Percentiles rank a stretch among this genome's conserved stretches.
These are phyloP conservation scores for Cyphomyrmex costatus DNA, from an alignment of 1,140 invertebrate species.

Conservation along the genomic window DNA sequence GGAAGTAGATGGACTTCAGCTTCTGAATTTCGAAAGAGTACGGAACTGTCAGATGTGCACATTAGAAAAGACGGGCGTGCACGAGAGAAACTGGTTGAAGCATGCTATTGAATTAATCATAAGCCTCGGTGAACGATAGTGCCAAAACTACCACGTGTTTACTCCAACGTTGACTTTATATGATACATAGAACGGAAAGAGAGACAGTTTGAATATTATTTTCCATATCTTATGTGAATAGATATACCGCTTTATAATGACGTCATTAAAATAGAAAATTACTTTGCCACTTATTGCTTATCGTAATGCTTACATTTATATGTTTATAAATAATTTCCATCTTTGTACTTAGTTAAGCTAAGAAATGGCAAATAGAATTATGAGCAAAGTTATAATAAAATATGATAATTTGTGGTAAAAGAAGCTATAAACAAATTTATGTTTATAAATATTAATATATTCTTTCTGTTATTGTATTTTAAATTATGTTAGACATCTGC, in stretches of 20 bases:
- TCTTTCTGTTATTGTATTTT: background rate
- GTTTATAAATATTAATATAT: background rate
- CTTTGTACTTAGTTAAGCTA: background rate
- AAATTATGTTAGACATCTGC: background rate
- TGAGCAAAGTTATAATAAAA: conserved; percentile 8
- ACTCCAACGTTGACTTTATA: background rate
- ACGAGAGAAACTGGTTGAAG: conserved; percentile 27
- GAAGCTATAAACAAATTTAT: background rate
- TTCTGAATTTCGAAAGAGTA: conserved; percentile 42
- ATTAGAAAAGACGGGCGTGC: conserved; percentile 25
- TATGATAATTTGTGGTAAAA: background rate
- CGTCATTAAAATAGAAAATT: conserved; percentile 23
- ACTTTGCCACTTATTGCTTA: background rate
- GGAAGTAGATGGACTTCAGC: conserved; percentile 45
- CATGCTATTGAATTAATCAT: conserved; percentile 57
- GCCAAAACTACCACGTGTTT: conserved; percentile 51
- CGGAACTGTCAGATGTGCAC: conserved; percentile 35
- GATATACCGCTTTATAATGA: background rate
- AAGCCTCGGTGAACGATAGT: conserved; percentile 15
- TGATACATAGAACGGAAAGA: background rate
- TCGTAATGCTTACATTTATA: background rate
- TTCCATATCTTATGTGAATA: conserved; percentile 26
- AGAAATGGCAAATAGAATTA: background rate
- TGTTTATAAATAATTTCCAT: background rate
- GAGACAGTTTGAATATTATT: conserved; percentile 10